Evolutionary conservation across 2,113 vertebrate species (phyloP).

Genomic region (Elephas maximus): DNA sequence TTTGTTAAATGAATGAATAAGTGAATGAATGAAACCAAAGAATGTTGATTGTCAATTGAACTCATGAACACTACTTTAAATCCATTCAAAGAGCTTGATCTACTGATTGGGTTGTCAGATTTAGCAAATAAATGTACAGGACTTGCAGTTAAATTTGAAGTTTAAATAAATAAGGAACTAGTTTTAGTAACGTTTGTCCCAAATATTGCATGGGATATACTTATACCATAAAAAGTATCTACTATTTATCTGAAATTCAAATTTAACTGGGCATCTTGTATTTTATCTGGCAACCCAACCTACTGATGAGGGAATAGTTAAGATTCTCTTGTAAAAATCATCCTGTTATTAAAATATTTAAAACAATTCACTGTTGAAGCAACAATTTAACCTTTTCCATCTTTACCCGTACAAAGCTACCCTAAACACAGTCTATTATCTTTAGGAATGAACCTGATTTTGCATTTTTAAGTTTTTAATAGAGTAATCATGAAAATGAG

Average conservation of each 20-base stretch:
- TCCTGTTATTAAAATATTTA: slow-evolving; percentile 62
- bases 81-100: neutral
- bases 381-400: slow-evolving; percentile 36
- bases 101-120: neutral
- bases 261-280: slow-evolving; percentile 27
- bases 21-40: neutral
- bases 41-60: neutral
- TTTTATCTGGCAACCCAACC: slow-evolving; percentile 39
- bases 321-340: slow-evolving; percentile 56
- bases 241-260: slow-evolving; percentile 41
- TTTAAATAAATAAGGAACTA: neutral
- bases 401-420: slow-evolving; percentile 35
- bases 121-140: slow-evolving; percentile 48
- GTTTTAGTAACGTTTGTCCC: neutral
- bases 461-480: slow-evolving; percentile 57
- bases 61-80: slow-evolving; percentile 46
- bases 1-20: neutral
- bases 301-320: slow-evolving; percentile 25
- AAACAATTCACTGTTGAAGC: slow-evolving; percentile 53
- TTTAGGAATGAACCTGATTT: slow-evolving; percentile 64
- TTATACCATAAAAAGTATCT: neutral
- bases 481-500: slow-evolving; percentile 60
- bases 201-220: slow-evolving; percentile 1
- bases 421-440: slow-evolving; percentile 49
- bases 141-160: slow-evolving; percentile 5